phyloP scores from a whole-genome alignment of 1,140 invertebrate genomes.

The Microplitis mediator region DNA sequence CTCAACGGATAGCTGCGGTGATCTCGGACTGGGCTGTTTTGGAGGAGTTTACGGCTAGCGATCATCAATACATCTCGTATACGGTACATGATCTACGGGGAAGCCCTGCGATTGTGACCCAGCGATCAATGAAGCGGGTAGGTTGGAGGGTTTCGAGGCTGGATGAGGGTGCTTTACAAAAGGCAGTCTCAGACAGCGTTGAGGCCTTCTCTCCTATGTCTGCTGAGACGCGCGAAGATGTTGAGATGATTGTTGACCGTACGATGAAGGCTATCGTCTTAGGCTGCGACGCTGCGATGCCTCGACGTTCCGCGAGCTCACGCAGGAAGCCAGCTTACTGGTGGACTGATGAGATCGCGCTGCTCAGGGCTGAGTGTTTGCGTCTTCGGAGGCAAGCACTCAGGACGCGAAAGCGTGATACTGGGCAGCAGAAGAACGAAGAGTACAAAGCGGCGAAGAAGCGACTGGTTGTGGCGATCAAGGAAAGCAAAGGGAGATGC shows the following conservation, averaged over 20 bases:
- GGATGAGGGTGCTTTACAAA: slow-evolving; percentile 20
- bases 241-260: background rate
- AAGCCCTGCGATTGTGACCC: background rate
- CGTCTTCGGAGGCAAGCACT: slow-evolving; percentile 6
- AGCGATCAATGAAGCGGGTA: background rate
- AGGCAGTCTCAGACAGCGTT: slow-evolving; percentile 6
- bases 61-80: background rate
- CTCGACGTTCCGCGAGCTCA: background rate
- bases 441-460: slow-evolving; percentile 27
- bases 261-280: background rate
- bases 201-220: background rate
- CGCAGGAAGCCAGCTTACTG: slow-evolving; percentile 37
- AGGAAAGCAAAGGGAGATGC: slow-evolving; percentile 27
- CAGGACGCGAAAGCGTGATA: background rate
- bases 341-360: slow-evolving; percentile 43
- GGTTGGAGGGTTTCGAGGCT: background rate
- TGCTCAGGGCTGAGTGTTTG: slow-evolving; percentile 36
- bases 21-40: background rate
- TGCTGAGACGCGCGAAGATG: background rate
- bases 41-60: background rate
- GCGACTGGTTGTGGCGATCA: slow-evolving; percentile 26
- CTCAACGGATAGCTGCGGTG: background rate
- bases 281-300: background rate
- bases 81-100: background rate
- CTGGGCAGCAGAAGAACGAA: background rate